Evolutionary conservation across 2,888 invertebrate species (phyloP).

Genomic region (Embidobia sp.): DNA sequence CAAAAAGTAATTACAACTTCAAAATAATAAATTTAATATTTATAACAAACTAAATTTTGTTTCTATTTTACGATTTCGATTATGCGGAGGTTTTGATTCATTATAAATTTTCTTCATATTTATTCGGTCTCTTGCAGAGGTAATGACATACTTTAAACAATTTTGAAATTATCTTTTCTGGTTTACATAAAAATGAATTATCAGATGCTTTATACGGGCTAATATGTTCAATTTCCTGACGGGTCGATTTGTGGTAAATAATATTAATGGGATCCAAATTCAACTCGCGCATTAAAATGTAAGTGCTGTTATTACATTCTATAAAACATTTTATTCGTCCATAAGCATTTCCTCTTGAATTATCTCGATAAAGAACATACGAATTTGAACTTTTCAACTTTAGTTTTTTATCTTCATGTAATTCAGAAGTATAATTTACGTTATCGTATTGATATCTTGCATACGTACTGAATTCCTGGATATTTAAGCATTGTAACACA

Average conservation of each 20-base stretch:
- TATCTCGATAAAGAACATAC: not conserved
- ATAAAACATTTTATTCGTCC: conserved; percentile 1
- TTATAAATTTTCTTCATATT: not conserved
- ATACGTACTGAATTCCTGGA: no score
- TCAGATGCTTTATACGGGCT: not conserved
- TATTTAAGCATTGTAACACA: no score
- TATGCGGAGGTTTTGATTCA: no score
- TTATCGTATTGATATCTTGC: not conserved
- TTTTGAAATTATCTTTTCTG: not conserved
- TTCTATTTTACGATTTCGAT: no score
- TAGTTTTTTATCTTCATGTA: not conserved
- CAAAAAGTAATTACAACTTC: no score
- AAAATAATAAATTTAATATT: no score
- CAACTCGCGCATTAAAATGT: not conserved
- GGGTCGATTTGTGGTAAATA: not conserved
- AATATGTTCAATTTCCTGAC: not conserved
- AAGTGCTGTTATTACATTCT: not conserved
- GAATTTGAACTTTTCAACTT: conserved; percentile 1
- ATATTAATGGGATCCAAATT: not conserved
- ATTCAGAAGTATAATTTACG: no score
- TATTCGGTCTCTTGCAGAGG: not conserved
- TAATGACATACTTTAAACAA: not conserved
- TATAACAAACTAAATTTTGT: no score
- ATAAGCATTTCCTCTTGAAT: not conserved
- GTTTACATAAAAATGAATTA: not conserved